Percentiles rank a stretch among this genome's conserved stretches.
Conservation (phyloP, 2,113 vertebrate genomes). For the Hyaena hyaena region DNA sequence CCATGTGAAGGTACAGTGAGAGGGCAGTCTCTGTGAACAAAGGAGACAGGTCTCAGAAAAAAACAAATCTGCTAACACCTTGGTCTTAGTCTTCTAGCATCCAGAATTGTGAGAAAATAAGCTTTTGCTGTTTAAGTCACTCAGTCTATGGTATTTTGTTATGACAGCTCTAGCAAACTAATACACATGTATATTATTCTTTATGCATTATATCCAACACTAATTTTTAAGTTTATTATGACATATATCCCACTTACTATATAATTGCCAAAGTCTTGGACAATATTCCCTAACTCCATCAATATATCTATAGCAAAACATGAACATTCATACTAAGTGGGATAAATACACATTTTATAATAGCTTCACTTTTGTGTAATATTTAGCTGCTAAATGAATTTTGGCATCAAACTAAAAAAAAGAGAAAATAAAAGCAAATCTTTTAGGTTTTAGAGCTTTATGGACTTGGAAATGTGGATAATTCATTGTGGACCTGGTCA, state of each 20-base stretch:
- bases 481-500: neutral
- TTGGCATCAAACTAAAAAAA: neutral
- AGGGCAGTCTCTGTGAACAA: neutral
- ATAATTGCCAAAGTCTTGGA: neutral
- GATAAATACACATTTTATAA: neutral
- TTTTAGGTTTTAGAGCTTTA: neutral
- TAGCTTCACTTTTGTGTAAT: neutral
- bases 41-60: neutral
- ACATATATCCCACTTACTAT: neutral
- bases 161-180: neutral
- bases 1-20: neutral
- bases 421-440: neutral
- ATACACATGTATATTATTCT: neutral
- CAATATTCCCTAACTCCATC: neutral
- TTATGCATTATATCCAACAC: neutral
- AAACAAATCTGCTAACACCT: neutral
- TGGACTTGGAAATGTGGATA: neutral
- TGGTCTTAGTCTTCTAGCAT: neutral
- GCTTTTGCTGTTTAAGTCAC: neutral
- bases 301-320: neutral
- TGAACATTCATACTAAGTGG: neutral
- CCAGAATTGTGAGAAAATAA: neutral
- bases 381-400: neutral
- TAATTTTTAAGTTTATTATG: neutral
- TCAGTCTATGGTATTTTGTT: neutral